These are phyloP conservation scores for Enteromius argenteus DNA, from an alignment of 2,797 vertebrate genomes.

Conservation along the genomic window DNA sequence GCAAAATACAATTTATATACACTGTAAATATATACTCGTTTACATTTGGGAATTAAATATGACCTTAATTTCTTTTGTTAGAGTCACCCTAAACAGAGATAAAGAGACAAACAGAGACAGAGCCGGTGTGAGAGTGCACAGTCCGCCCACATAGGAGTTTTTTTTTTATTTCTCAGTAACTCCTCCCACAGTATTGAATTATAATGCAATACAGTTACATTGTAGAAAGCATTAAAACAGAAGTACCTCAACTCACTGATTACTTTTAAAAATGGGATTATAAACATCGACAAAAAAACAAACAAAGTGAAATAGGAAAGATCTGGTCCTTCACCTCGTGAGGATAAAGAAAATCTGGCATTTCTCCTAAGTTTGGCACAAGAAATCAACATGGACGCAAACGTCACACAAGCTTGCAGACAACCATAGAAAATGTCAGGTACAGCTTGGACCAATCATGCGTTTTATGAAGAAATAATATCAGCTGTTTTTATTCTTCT, in stretches of 20 bases:
- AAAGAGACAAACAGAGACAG: conserved; percentile 28
- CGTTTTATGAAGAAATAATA: conserved; percentile 94
- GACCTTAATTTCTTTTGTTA: background rate
- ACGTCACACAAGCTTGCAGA: conserved; percentile 98
- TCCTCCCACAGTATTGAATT: conserved; percentile 98
- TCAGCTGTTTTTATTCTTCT: conserved; percentile 78
- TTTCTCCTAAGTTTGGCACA: conserved; percentile 95
- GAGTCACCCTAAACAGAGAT: background rate
- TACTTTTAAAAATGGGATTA: conserved; percentile 98
- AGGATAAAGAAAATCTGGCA: conserved; percentile 93
- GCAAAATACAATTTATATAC: background rate
- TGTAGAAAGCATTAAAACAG: conserved; percentile 99
- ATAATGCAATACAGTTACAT: conserved; percentile 99
- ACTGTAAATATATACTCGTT: background rate
- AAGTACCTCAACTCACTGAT: conserved; percentile 99
- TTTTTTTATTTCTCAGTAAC: conserved; percentile 96
- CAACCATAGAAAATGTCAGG: conserved; percentile 95
- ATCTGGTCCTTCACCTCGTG: conserved; percentile 89
- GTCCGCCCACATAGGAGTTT: conserved; percentile 84
- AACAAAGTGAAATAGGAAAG: conserved; percentile 82
- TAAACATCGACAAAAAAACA: conserved; percentile 90
- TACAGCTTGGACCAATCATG: conserved; percentile 99
- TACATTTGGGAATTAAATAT: background rate
- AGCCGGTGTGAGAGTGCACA: conserved; percentile 40
- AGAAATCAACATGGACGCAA: conserved; percentile 96